Conservation (phyloP, 2,888 invertebrate species). For the Callimorpha dominula region DNA sequence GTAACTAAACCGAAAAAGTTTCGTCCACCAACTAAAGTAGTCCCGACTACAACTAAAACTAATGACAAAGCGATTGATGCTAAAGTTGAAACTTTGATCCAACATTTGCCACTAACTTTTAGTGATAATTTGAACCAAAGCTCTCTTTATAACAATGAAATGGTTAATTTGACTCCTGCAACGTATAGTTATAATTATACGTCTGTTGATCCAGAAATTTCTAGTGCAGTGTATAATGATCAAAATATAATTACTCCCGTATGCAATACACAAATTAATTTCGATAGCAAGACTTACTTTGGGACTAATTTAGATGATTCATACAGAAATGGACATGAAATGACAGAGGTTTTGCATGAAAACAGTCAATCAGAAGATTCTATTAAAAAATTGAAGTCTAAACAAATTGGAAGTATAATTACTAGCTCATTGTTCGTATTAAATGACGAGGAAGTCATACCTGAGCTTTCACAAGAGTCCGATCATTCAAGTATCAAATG, state of each 20-base stretch:
- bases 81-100: constrained; percentile 5
- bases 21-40: constrained; percentile 59
- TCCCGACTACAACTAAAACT: neutral
- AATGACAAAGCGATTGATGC: neutral
- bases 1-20: constrained; percentile 62
- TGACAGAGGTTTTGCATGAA: constrained; percentile 5
- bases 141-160: neutral
- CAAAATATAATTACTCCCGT: neutral
- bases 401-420: constrained; percentile 60
- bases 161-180: neutral
- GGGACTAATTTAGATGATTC: constrained; percentile 1
- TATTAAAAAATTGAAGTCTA: constrained; percentile 20
- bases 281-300: neutral
- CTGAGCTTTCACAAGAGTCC: constrained; percentile 44
- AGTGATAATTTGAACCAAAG: neutral
- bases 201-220: neutral
- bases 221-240: neutral
- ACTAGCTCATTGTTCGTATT: constrained; percentile 68
- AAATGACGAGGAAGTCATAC: constrained; percentile 59
- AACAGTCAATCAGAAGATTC: neutral
- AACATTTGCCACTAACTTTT: constrained; percentile 17
- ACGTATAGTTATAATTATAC: neutral
- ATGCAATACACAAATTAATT: neutral
- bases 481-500: constrained; percentile 40
- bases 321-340: neutral